Evolutionary conservation across 2,888 invertebrate species (phyloP), one percentile per base, ranked within the genome.

Genomic region (Brachypalpus laphriformis): DNA sequence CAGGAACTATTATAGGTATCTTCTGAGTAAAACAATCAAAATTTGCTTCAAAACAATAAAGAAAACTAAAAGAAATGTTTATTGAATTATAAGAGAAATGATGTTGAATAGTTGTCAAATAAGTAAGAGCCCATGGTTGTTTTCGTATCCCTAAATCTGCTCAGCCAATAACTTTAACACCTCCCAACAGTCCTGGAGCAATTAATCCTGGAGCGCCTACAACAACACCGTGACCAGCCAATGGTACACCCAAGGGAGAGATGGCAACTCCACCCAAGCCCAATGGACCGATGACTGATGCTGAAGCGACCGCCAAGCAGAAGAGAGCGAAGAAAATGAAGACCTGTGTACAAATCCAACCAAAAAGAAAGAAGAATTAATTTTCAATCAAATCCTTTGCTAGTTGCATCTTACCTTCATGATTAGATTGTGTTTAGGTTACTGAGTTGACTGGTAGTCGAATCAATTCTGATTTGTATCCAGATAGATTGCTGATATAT

Each of bases 241-340:
- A 3, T 75, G 81, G 81, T 0, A 85, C 54, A 31, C 85, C 85
- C 9, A 80, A 47, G 0, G 63, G 75, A 7, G 83, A 80, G 14
- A 85, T 14, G 11, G 83, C 83, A 18, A 83, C 66, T 37, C 72
- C 54, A 16, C 78, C 78, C 68, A 83, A 63, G 28, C 82, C 82
- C 65, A 77, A 6, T 45, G 80, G 80, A 28, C 66, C 81, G 9
- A 85, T 71, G 40, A 85, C 85, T 76, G 81, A 81, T 11, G 85
- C 85, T 25, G 85, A 85, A 71, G 81, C 85, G 40, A 81, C 54
- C 37, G 85, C 85, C 81, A 85, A 81, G 75, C 85, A 85, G 81
- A 85, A 57, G 47, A 85, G 85, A 85, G 85, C 80, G 81, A 85
- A 85, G 85, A 85, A 85, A 85, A 85, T 85, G 75, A 85, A 61